phyloP scores from a whole-genome alignment of 2,113 vertebrate species.

The Chascanopsetta lugubris region DNA sequence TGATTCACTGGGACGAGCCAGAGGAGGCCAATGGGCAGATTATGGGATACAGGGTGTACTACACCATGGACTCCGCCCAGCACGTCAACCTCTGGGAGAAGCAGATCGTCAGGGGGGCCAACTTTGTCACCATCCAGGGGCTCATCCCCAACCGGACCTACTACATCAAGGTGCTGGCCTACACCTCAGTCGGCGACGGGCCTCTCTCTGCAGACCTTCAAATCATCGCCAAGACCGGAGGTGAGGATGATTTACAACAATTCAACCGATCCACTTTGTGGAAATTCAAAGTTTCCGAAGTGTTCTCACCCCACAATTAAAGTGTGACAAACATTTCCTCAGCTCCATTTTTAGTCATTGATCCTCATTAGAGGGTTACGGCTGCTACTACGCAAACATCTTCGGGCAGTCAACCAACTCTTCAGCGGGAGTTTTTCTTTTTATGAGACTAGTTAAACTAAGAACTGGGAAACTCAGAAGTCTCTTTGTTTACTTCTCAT shows the following conservation, averaged over 20 bases:
- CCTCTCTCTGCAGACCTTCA: constrained; percentile 96
- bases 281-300: background rate
- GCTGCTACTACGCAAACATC: constrained; percentile 42
- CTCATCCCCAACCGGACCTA: constrained; percentile 96
- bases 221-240: constrained; percentile 98
- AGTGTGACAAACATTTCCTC: constrained; percentile 1
- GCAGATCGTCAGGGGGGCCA: constrained; percentile 93
- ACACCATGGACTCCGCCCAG: constrained; percentile 90
- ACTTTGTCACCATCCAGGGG: constrained; percentile 94
- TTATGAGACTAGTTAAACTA: constrained; percentile 8
- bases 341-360: background rate
- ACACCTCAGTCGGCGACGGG: constrained; percentile 97
- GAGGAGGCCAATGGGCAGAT: constrained; percentile 98
- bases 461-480: constrained; percentile 4
- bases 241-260: constrained; percentile 73
- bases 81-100: constrained; percentile 97
- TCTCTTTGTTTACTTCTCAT: constrained; percentile 12
- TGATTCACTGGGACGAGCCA: constrained; percentile 98
- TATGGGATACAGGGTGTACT: constrained; percentile 97
- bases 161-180: constrained; percentile 96
- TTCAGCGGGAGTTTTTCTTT: background rate
- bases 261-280: background rate
- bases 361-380: constrained; percentile 39
- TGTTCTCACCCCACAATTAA: background rate
- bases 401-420: constrained; percentile 18